Evolutionary conservation across 2,113 vertebrate species (phyloP), one percentile per base, ranked within the genome.

Genomic region (Engystomops pustulosus): DNA sequence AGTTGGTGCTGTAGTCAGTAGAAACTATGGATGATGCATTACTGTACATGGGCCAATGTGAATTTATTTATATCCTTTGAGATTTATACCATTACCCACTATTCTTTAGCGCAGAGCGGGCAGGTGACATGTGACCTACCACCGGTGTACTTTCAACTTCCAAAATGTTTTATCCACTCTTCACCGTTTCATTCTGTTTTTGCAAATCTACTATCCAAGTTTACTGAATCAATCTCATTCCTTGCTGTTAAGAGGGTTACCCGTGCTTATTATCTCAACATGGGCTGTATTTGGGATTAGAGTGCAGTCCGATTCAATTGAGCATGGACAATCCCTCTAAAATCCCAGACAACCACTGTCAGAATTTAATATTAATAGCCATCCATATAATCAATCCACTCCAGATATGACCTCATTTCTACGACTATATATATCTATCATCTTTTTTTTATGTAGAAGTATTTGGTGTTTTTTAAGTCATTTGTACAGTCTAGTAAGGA

Each of bases 1-100:
- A 41, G 45, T 78, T 15, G 82, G 87, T 89, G 88, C 86, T 88
- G 87, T 47, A 38, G 36, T 5, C 25, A 36, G 53, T 27, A 32
- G 27, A 36, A 58, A 20, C 18, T 67, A 67, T 67, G n/a, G 34
- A 36, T 51, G 23, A 36, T 36, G 14, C 74, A 15, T 55, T 12
- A 27, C 27, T 53, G 51, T 77, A 6, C 25, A 12, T 77, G 49
- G 49, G 34, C 49, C 74, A 77, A 36, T 58, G 34, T 12, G 11
- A 77, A 23, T 77, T 76, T 23, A 11, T 55, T 55, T 32, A 25
- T 34, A 15, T 38, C 5, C 27, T 25, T 44, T 27, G 10, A 72
- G 69, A 45, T 45, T 27, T 15, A 30, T 4, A 49, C 7, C 70
- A 18, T 49, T 18, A 67, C 15, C 32, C 62, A 67, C 32, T 34